Conservation (phyloP, 2,888 invertebrate genomes). For the Mellilla xanthometata region DNA sequence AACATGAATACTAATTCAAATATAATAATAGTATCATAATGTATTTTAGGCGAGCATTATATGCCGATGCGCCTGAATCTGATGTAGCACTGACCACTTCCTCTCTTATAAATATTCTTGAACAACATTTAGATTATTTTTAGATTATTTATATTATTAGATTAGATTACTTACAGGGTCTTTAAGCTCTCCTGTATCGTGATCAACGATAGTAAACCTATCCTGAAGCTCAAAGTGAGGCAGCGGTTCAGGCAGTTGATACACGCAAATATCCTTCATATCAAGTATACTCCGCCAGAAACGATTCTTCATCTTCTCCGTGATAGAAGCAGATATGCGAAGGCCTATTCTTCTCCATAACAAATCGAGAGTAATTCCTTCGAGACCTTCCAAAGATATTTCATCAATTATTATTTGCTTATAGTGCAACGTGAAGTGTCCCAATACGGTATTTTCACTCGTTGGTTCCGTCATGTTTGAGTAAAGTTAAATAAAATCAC, state of each 20-base stretch:
- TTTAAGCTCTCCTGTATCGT: conserved; percentile 53
- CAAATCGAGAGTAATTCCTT: conserved; percentile 58
- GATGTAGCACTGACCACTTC: too few species aligned
- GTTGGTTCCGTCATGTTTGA: conserved; percentile 8
- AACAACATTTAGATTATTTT: too few species aligned
- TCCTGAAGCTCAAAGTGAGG: conserved; percentile 53
- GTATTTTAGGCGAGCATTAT: too few species aligned
- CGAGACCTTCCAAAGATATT: conserved; percentile 69
- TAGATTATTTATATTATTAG: too few species aligned
- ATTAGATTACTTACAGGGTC: conserved; percentile 64
- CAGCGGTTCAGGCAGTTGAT: conserved; percentile 50
- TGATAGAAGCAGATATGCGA: conserved; percentile 50
- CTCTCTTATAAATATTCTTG: too few species aligned
- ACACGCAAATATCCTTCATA: conserved; percentile 47
- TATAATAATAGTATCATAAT: too few species aligned
- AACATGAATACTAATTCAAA: too few species aligned
- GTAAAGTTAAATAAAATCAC: too few species aligned
- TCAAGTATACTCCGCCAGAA: conserved; percentile 57
- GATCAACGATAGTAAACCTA: conserved; percentile 60
- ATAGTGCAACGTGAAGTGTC: conserved; percentile 52
- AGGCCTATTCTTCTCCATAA: conserved; percentile 63
- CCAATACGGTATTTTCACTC: conserved; percentile 33
- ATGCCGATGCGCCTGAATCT: too few species aligned
- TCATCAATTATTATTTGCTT: conserved; percentile 66
- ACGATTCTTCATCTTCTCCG: conserved; percentile 57